Conservation (phyloP, 2,888 invertebrate genomes). For the Acrobasis repandana region DNA sequence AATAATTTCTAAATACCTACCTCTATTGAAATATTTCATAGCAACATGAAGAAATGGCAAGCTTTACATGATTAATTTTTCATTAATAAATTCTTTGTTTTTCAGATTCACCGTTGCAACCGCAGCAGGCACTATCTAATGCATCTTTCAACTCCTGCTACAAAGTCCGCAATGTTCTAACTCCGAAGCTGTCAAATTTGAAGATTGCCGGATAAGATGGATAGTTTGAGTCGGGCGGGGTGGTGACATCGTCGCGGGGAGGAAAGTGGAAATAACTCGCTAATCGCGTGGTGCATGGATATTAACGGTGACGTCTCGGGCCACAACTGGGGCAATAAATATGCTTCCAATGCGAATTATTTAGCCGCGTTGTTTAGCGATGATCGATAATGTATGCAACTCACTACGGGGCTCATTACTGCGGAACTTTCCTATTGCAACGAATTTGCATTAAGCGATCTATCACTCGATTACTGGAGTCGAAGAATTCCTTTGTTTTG, state of each 20-base stretch:
- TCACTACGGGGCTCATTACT: constrained; percentile 49
- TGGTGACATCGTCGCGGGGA: constrained; percentile 57
- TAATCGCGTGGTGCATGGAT: constrained; percentile 64
- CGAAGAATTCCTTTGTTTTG: constrained; percentile 56
- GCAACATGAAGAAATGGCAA: too few relatives aligned
- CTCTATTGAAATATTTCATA: too few relatives aligned
- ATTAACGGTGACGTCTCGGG: constrained; percentile 65
- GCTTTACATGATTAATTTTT: too few relatives aligned
- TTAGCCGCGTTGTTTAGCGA: constrained; percentile 54
- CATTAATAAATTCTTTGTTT: too few relatives aligned
- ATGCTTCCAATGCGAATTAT: constrained; percentile 60
- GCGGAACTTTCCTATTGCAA: constrained; percentile 50
- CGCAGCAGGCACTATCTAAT: too few relatives aligned
- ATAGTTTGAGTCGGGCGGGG: constrained; percentile 40
- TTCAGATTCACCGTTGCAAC: too few relatives aligned
- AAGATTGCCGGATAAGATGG: constrained; percentile 43
- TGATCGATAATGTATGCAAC: constrained; percentile 62
- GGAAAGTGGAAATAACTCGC: constrained; percentile 44
- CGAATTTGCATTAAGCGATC: constrained; percentile 63
- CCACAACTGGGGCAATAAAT: constrained; percentile 63
- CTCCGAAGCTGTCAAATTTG: constrained; percentile 29
- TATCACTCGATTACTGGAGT: constrained; percentile 51
- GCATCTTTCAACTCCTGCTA: constrained; percentile 10
- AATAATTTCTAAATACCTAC: too few relatives aligned
- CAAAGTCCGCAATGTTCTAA: neutral